Evolutionary conservation across 2,888 invertebrate species (phyloP).

Genomic region (Troglohyphantes excavatus): DNA sequence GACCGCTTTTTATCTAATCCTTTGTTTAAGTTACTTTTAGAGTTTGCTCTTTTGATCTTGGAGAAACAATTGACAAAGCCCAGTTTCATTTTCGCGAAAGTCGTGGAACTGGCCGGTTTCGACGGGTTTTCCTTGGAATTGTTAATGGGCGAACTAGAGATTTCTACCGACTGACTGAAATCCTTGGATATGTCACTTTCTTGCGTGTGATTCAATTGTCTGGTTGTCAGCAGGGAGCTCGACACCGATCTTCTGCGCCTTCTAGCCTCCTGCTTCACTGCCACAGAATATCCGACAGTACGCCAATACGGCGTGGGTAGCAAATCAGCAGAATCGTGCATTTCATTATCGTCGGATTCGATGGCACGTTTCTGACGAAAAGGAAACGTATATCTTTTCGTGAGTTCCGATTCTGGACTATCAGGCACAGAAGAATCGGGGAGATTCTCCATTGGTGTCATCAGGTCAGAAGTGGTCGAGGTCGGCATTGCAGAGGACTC

Average conservation of each 20-base stretch:
- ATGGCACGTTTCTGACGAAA: constrained; percentile 33
- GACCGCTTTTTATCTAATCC: not conserved
- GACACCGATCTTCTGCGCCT: constrained; percentile 26
- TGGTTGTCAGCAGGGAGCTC: not conserved
- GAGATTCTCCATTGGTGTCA: not conserved
- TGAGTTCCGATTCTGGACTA: not conserved
- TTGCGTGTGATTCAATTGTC: not conserved
- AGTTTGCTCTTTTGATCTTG: constrained; percentile 7
- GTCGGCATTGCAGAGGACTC: not conserved
- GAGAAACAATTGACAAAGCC: not conserved
- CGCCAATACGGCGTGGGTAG: not conserved
- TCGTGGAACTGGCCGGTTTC: not conserved
- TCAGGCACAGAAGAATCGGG: not conserved
- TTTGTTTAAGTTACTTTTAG: not conserved
- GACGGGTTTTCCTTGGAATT: too few species aligned
- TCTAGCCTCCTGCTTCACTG: constrained; percentile 8
- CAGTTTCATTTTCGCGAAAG: constrained; percentile 12
- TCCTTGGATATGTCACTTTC: not conserved
- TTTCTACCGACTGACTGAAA: constrained; percentile 40
- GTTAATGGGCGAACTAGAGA: not conserved
- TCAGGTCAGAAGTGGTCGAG: not conserved
- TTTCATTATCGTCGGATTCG: not conserved
- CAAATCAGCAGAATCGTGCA: not conserved
- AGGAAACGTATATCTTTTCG: constrained; percentile 57
- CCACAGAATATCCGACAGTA: constrained; percentile 24